phyloP scores from a whole-genome alignment of 2,888 invertebrate genomes.

The Ctenicera cuprea region DNA sequence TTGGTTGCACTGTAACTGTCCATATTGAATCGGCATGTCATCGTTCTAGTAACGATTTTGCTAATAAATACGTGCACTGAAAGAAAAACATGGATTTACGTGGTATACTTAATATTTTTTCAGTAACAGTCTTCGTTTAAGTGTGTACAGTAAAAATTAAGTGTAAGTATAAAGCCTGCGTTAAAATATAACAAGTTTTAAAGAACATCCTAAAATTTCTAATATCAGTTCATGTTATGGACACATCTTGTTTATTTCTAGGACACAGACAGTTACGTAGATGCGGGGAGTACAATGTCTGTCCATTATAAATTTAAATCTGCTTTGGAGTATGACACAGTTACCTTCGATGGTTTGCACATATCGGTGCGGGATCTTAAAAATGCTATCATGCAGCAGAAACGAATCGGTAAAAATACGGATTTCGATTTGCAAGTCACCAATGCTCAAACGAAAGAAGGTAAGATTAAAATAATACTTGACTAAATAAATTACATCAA shows the following conservation, averaged over 20 bases:
- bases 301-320: constrained; percentile 99
- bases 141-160: no score
- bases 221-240: no score
- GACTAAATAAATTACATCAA: neutral
- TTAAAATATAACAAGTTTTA: no score
- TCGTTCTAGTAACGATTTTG: neutral
- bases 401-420: constrained; percentile 93
- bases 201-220: no score
- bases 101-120: no score
- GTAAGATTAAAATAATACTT: constrained; percentile 73
- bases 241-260: constrained; percentile 1
- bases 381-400: constrained; percentile 95
- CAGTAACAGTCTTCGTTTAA: no score
- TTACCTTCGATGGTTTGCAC: constrained; percentile 97
- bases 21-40: constrained; percentile 23
- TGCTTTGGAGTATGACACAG: constrained; percentile 95
- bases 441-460: constrained; percentile 98
- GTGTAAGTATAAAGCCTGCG: no score
- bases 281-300: constrained; percentile 80
- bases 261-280: neutral
- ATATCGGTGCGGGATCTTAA: constrained; percentile 97
- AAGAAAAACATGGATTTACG: no score
- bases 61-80: neutral
- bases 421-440: constrained; percentile 98
- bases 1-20: neutral